Evolutionary conservation across 2,113 vertebrate genomes (phyloP).

Genomic region (Lepidothrix coronata): DNA sequence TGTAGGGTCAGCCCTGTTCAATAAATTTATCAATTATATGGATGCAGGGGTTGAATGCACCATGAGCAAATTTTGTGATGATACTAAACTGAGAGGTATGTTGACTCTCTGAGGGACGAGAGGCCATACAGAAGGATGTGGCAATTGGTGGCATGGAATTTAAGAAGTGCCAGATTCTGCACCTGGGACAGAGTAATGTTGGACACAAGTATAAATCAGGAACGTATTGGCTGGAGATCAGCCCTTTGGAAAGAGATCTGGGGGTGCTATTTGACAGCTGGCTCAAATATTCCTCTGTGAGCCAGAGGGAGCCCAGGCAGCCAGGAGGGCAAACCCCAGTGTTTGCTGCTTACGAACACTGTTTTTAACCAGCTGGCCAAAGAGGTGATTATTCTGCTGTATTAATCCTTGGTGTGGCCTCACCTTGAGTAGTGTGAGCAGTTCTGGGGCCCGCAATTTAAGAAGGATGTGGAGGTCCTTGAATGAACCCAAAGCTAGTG

Average conservation of each 20-base stretch:
- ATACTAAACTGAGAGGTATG: background rate
- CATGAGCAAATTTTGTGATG: background rate
- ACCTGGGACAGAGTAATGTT: background rate
- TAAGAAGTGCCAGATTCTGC: background rate
- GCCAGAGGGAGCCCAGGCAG: background rate
- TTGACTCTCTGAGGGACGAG: background rate
- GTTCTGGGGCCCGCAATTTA: background rate
- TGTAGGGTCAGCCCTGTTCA: background rate
- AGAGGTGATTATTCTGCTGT: background rate
- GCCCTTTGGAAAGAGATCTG: background rate
- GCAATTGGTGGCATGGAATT: background rate
- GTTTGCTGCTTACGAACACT: background rate
- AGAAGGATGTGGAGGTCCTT: background rate
- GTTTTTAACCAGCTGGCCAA: background rate
- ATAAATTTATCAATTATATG: background rate
- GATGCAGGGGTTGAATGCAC: background rate
- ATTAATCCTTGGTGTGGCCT: fast-evolving
- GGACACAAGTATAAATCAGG: background rate
- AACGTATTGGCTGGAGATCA: background rate
- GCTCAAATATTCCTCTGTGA: background rate
- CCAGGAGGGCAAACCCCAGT: background rate
- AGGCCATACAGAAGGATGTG: background rate
- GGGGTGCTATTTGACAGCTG: background rate
- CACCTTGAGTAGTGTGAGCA: background rate
- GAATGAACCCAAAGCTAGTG: background rate